phyloP scores from a whole-genome alignment of 2,113 vertebrate genomes.

The Leptocoma aspasia region DNA sequence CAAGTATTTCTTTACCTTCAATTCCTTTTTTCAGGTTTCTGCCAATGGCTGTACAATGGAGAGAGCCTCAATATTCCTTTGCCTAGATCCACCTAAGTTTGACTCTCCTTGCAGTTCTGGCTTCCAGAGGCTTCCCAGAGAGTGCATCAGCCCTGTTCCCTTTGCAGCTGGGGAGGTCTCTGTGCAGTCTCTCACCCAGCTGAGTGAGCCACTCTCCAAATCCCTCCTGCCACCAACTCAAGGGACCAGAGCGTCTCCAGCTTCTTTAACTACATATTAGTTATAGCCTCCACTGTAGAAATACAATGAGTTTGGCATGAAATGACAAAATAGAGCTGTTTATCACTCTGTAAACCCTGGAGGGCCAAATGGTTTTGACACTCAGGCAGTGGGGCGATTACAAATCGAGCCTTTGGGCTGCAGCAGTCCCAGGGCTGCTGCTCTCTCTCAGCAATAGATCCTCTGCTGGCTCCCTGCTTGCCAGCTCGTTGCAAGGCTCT shows the following conservation, averaged over 20 bases:
- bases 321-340: conserved; percentile 41
- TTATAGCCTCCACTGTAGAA: neutral
- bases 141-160: neutral
- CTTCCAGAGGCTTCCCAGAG: neutral
- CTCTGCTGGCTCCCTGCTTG: neutral
- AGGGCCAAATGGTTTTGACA: conserved; percentile 7
- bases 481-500: neutral
- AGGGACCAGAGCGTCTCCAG: neutral
- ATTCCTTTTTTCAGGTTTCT: neutral
- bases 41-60: neutral
- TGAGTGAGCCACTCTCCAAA: neutral
- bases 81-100: neutral
- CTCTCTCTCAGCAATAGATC: conserved; percentile 26
- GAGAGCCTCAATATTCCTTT: neutral
- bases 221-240: neutral
- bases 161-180: neutral
- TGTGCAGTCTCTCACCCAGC: neutral
- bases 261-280: conserved; percentile 9
- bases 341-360: conserved; percentile 28
- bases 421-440: neutral
- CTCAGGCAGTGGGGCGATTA: neutral
- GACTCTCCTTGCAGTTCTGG: neutral
- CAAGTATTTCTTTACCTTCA: neutral
- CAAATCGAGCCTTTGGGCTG: neutral
- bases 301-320: conserved; percentile 15